These are phyloP conservation scores for Diloba caeruleocephala DNA, from an alignment of 2,888 invertebrate genomes.

Conservation along the genomic window DNA sequence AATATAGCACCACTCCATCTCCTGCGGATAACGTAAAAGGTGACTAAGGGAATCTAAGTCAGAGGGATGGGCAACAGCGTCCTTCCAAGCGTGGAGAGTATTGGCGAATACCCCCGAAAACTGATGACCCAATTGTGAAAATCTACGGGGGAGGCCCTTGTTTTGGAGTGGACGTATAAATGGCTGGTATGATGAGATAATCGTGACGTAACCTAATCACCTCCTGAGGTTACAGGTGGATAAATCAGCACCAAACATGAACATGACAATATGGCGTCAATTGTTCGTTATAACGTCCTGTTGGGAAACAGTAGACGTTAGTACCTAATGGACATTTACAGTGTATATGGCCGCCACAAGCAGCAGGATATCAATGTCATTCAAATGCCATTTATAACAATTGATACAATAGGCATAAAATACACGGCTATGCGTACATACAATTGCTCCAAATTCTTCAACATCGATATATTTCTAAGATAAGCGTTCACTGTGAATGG, in stretches of 20 bases:
- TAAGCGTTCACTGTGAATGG: constrained; percentile 39
- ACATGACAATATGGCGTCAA: neutral
- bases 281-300: neutral
- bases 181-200: too few relatives aligned
- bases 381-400: constrained; percentile 35
- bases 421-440: constrained; percentile 22
- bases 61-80: too few relatives aligned
- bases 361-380: constrained; percentile 28
- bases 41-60: too few relatives aligned
- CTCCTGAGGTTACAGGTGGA: too few relatives aligned
- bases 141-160: too few relatives aligned
- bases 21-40: too few relatives aligned
- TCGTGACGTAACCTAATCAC: too few relatives aligned
- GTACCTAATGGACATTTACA: neutral
- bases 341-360: constrained; percentile 4
- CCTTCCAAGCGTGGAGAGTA: too few relatives aligned
- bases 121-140: too few relatives aligned
- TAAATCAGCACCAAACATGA: neutral
- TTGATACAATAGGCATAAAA: constrained; percentile 21
- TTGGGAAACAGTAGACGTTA: neutral
- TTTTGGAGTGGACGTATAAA: too few relatives aligned
- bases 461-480: constrained; percentile 51
- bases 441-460: constrained; percentile 46
- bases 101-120: too few relatives aligned
- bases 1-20: too few relatives aligned